These are phyloP conservation scores for Labeo calbasu DNA, from an alignment of 2,797 vertebrate species.

Conservation along the genomic window DNA sequence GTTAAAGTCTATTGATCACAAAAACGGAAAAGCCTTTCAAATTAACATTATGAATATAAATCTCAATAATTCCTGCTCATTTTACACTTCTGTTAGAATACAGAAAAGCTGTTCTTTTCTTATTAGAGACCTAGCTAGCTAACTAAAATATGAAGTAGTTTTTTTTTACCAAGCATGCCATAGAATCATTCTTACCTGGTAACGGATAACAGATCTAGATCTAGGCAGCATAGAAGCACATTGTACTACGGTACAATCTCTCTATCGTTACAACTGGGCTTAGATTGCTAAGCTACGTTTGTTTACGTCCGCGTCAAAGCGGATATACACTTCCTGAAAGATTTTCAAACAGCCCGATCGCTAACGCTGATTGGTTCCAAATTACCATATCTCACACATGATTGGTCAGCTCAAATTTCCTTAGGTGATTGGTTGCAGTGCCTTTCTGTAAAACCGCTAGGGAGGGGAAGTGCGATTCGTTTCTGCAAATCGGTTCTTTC, in stretches of 20 bases:
- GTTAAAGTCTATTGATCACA: not conserved
- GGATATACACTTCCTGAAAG: constrained; percentile 78
- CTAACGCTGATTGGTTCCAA: constrained; percentile 70
- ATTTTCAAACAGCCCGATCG: constrained; percentile 75
- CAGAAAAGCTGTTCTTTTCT: constrained; percentile 40
- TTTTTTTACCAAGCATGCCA: not conserved
- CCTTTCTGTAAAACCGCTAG: not conserved
- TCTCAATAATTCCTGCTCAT: not conserved
- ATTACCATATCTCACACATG: not conserved
- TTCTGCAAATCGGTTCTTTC: constrained; percentile 1
- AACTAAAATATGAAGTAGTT: not conserved
- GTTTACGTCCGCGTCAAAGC: constrained; percentile 77
- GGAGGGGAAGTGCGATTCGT: not conserved
- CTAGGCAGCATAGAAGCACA: constrained; percentile 5
- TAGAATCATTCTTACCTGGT: constrained; percentile 3
- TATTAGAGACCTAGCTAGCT: constrained; percentile 61
- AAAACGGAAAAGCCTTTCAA: not conserved
- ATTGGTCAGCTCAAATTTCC: constrained; percentile 63
- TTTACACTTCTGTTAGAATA: constrained; percentile 37
- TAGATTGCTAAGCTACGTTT: constrained; percentile 61
- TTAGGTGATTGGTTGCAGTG: constrained; percentile 22
- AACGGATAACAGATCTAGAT: not conserved
- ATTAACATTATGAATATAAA: not conserved
- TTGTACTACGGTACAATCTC: constrained; percentile 7
- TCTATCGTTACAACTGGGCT: not conserved